These are phyloP conservation scores for Brachirus orientalis DNA, from an alignment of 2,113 vertebrate genomes.

Conservation along the genomic window DNA sequence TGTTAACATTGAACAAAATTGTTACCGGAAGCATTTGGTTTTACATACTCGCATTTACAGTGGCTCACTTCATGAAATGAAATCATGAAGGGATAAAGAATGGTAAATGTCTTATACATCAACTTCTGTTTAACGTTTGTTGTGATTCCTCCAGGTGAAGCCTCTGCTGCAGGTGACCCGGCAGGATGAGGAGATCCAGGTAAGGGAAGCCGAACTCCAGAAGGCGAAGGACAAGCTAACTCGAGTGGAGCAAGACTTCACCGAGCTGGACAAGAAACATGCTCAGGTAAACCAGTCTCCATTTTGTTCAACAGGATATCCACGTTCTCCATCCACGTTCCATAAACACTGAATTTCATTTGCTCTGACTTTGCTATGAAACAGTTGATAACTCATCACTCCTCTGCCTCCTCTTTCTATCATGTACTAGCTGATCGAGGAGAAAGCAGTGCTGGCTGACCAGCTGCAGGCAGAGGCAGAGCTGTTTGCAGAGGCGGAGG, in stretches of 20 bases:
- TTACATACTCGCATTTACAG: too few relatives aligned
- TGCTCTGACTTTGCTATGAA: background rate
- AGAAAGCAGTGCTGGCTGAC: slow-evolving; percentile 86
- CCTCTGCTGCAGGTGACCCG: slow-evolving; percentile 91
- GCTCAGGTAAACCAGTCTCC: slow-evolving; percentile 77
- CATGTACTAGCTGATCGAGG: slow-evolving; percentile 80
- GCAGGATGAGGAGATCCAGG: slow-evolving; percentile 92
- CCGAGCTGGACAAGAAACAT: slow-evolving; percentile 85
- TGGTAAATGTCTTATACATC: background rate
- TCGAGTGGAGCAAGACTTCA: slow-evolving; percentile 81
- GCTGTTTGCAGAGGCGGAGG: slow-evolving; percentile 88
- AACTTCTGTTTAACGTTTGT: slow-evolving; percentile 18
- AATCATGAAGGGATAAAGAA: background rate
- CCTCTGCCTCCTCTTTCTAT: background rate
- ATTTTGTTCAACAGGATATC: background rate
- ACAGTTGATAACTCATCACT: slow-evolving; percentile 1
- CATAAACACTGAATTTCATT: background rate
- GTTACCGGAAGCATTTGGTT: too few relatives aligned
- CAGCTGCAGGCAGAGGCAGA: slow-evolving; percentile 89
- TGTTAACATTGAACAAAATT: too few relatives aligned
- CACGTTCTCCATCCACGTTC: background rate
- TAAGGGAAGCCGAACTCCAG: slow-evolving; percentile 84
- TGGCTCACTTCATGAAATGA: too few relatives aligned
- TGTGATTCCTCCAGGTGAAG: slow-evolving; percentile 83
- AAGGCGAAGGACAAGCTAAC: slow-evolving; percentile 87